Evolutionary conservation across 2,797 vertebrate genomes (phyloP), one percentile per base, ranked within the genome.

Genomic region (Cryptoprocta ferox): DNA sequence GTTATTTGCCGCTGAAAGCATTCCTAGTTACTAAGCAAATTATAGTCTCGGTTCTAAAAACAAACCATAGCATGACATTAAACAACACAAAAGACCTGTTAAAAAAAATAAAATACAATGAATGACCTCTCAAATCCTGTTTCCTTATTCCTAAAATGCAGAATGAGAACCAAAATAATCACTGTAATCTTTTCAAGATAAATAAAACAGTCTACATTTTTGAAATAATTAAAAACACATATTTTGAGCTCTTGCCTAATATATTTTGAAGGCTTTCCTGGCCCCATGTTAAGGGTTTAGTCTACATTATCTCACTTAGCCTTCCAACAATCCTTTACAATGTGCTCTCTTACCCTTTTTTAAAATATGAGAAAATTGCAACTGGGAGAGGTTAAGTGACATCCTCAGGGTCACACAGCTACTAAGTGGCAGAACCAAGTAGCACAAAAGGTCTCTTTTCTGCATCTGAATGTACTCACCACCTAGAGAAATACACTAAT

Each of bases 61-160:
- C 39, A 80, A 94, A 26, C 65, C 21, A 37, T 16, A 73, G 65
- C 50, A 53, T 42, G 63, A 35, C 30, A 75, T 39, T 42, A 12
- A 93, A 26, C 78, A 91, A 85, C 90, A 73, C 63, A 66, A 89
- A 45, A 73, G 18, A 45, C 26, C 37, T 48, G 30, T 56, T 70
- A 15, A 39, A 79, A 79, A 81, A 61, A 89, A 50, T 12, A 66
- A 39, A 93, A 79, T 39, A 42, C 30, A 79, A 42, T 50, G 30
- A 84, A 89, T 32, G 24, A 53, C 12, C 28, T 86, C 56, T 59
- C 32, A 75, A 71, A 35, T 66, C 26, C 66, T 86, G 35, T 86
- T 90, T 86, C 73, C 81, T 93, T 79, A 66, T 66, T 94, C 90
- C 35, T 50, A 81, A 96, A 66, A 48, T 81, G 19, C 59, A 37